phyloP scores from a whole-genome alignment of 2,888 invertebrate genomes.

The Calameuta filiformis region DNA sequence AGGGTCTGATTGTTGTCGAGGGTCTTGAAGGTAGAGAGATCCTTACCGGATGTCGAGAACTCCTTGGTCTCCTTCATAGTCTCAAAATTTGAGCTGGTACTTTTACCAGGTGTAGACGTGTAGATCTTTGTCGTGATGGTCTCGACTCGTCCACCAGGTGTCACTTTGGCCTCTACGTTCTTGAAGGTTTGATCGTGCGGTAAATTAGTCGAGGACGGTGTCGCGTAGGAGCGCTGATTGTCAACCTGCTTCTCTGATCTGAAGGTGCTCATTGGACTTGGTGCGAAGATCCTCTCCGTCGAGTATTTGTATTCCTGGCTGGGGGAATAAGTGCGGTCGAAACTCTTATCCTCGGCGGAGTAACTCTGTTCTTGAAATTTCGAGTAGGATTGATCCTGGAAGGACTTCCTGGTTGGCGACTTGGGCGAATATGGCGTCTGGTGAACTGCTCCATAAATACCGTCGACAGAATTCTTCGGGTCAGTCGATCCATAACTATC shows the following conservation, averaged over 20 bases:
- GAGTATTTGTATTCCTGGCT: constrained; percentile 1
- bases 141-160: constrained; percentile 71
- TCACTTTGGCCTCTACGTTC: constrained; percentile 67
- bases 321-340: not conserved
- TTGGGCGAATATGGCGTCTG: constrained; percentile 33
- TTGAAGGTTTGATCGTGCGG: constrained; percentile 47
- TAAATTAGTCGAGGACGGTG: constrained; percentile 22
- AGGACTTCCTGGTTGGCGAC: constrained; percentile 33
- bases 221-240: constrained; percentile 20
- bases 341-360: constrained; percentile 28
- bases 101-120: constrained; percentile 70
- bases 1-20: constrained; percentile 68
- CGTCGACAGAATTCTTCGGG: constrained; percentile 17
- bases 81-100: constrained; percentile 68
- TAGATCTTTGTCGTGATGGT: constrained; percentile 71
- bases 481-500: constrained; percentile 33
- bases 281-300: constrained; percentile 39
- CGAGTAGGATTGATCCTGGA: constrained; percentile 31
- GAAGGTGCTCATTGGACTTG: constrained; percentile 52
- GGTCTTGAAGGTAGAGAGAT: constrained; percentile 57
- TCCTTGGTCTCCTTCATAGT: constrained; percentile 69
- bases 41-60: constrained; percentile 68
- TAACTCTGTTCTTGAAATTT: constrained; percentile 37
- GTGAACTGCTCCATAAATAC: constrained; percentile 33
- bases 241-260: constrained; percentile 37